phyloP scores from a whole-genome alignment of 2,888 invertebrate genomes.

The Sepiola atlantica region DNA sequence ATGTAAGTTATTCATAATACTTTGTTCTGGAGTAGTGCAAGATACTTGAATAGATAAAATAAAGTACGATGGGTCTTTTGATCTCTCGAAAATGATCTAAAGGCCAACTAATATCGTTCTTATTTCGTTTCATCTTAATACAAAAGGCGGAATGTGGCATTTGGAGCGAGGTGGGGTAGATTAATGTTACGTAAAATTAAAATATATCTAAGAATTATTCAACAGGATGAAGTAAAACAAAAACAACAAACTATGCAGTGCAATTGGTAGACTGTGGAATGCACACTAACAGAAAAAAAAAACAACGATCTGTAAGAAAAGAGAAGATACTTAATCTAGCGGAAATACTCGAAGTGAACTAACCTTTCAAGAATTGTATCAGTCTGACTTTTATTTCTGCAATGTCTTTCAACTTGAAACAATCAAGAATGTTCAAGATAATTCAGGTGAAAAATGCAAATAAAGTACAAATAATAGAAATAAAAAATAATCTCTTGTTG shows the following conservation, averaged over 20 bases:
- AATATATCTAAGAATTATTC: neutral
- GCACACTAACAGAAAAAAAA: neutral
- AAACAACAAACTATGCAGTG: neutral
- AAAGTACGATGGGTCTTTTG: too few species aligned
- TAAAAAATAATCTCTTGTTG: neutral
- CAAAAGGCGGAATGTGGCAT: neutral
- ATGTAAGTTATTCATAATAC: too few species aligned
- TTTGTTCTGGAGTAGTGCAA: too few species aligned
- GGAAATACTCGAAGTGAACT: neutral
- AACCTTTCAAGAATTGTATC: neutral
- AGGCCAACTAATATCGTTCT: too few species aligned
- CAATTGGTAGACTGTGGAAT: neutral
- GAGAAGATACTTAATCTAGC: neutral
- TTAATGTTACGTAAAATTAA: neutral
- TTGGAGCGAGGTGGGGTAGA: neutral
- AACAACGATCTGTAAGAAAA: neutral
- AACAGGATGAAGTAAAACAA: neutral
- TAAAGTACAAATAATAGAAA: accelerated
- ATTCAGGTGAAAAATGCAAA: neutral
- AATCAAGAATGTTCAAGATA: neutral
- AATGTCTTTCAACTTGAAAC: too few species aligned
- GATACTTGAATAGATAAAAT: too few species aligned
- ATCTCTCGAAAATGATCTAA: too few species aligned
- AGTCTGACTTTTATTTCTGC: neutral
- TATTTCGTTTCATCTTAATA: neutral